Conservation (phyloP, 2,888 invertebrate species). For the Acronicta psi region DNA sequence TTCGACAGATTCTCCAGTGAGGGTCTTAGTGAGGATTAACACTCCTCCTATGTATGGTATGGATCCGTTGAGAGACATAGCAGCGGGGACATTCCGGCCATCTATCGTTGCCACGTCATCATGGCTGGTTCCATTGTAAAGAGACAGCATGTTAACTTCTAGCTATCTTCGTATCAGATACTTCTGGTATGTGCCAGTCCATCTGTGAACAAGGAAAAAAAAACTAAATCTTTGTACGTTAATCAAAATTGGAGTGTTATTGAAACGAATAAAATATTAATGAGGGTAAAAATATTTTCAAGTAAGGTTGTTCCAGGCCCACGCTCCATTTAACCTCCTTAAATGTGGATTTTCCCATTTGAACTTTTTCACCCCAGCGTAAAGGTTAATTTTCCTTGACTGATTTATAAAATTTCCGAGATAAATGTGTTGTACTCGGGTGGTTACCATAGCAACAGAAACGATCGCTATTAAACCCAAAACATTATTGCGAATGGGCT, state of each 20-base stretch:
- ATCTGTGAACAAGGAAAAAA: constrained; percentile 74
- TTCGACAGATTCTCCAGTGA: constrained; percentile 81
- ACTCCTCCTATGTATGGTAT: constrained; percentile 72
- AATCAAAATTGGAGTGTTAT: neutral
- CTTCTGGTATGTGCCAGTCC: constrained; percentile 64
- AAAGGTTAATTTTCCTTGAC: constrained; percentile 33
- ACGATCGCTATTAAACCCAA: constrained; percentile 70
- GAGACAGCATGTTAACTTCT: constrained; percentile 67
- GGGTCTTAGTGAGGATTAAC: constrained; percentile 80
- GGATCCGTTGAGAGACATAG: constrained; percentile 78
- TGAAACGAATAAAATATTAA: constrained; percentile 10
- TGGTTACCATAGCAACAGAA: constrained; percentile 68
- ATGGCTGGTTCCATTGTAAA: constrained; percentile 62
- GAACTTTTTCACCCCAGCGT: constrained; percentile 8
- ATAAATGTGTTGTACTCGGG: constrained; percentile 29
- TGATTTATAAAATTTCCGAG: constrained; percentile 25
- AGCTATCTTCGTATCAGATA: constrained; percentile 36
- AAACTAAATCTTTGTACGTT: neutral
- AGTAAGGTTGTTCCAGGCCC: constrained; percentile 11
- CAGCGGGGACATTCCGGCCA: constrained; percentile 68
- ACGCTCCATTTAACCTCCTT: constrained; percentile 22
- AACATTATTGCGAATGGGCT: constrained; percentile 68
- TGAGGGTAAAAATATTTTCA: constrained; percentile 14
- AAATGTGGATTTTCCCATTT: constrained; percentile 6
- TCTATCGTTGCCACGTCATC: constrained; percentile 61